phyloP scores from a whole-genome alignment of 2,888 invertebrate genomes.

The Pammene aurita region DNA sequence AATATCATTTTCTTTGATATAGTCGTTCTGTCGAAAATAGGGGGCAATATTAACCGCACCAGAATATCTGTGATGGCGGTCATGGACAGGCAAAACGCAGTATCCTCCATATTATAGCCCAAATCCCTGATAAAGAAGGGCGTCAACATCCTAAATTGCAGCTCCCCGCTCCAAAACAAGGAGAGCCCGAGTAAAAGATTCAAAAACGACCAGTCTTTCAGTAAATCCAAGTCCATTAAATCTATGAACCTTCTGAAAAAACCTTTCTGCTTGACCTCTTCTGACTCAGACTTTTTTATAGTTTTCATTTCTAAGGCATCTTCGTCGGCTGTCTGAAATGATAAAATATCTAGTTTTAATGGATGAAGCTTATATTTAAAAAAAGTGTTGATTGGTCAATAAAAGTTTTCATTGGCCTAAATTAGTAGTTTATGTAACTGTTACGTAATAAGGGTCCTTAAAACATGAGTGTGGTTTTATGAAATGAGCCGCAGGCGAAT shows the following conservation, averaged over 20 bases:
- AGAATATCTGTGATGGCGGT: conserved; percentile 89
- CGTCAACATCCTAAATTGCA: conserved; percentile 89
- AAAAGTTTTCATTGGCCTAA: too few relatives aligned
- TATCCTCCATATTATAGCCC: conserved; percentile 85
- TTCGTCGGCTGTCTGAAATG: conserved; percentile 75
- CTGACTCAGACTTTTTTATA: conserved; percentile 68
- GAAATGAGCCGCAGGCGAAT: too few relatives aligned
- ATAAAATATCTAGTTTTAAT: conserved; percentile 15
- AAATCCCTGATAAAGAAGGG: conserved; percentile 86
- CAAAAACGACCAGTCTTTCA: conserved; percentile 88
- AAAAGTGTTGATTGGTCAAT: too few relatives aligned
- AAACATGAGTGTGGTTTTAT: too few relatives aligned
- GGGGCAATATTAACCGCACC: conserved; percentile 88
- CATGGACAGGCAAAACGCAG: conserved; percentile 89
- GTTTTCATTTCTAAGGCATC: conserved; percentile 78
- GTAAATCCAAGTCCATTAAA: conserved; percentile 87
- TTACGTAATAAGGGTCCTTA: too few relatives aligned
- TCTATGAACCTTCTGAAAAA: conserved; percentile 83
- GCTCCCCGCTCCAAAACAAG: conserved; percentile 89
- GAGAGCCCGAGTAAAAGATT: conserved; percentile 88
- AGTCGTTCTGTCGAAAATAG: conserved; percentile 87
- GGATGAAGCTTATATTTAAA: too few relatives aligned
- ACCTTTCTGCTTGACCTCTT: conserved; percentile 63
- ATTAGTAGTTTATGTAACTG: too few relatives aligned
- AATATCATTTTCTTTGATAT: conserved; percentile 88